Evolutionary conservation across 2,888 invertebrate genomes (phyloP).

Genomic region (Chromoteleia sp.): DNA sequence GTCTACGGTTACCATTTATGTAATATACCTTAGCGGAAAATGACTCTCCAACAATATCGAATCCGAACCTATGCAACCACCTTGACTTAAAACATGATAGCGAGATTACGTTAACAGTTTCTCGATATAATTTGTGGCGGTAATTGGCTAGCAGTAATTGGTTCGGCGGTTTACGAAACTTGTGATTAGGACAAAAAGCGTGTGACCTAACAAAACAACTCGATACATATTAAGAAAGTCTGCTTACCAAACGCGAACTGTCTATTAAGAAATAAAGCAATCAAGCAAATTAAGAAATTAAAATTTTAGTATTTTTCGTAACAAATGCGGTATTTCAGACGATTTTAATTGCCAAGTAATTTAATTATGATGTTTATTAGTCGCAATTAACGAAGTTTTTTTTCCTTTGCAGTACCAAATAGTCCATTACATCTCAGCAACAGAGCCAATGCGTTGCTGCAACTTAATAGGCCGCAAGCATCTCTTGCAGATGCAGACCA

Average conservation of each 20-base stretch:
- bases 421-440: conserved; percentile 88
- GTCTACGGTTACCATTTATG: conserved; percentile 37
- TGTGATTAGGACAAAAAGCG: conserved; percentile 29
- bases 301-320: neutral
- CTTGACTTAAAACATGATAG: conserved; percentile 63
- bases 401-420: conserved; percentile 86
- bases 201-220: conserved; percentile 23
- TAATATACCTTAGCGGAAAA: conserved; percentile 25
- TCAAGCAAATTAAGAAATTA: conserved; percentile 27
- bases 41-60: conserved; percentile 21
- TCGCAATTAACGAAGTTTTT: conserved; percentile 7
- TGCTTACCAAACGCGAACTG: neutral
- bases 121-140: conserved; percentile 60
- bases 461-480: conserved; percentile 87
- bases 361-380: conserved; percentile 2
- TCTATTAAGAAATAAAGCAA: conserved; percentile 35
- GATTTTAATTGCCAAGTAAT: conserved; percentile 18
- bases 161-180: conserved; percentile 55
- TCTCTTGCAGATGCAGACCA: conserved; percentile 89
- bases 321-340: neutral
- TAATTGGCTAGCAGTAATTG: conserved; percentile 63
- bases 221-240: conserved; percentile 14
- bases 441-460: conserved; percentile 88
- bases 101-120: conserved; percentile 27
- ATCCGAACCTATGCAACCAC: conserved; percentile 45